These are phyloP conservation scores for Drosophila bocqueti DNA, from an alignment of 1,140 invertebrate species.

Conservation along the genomic window DNA sequence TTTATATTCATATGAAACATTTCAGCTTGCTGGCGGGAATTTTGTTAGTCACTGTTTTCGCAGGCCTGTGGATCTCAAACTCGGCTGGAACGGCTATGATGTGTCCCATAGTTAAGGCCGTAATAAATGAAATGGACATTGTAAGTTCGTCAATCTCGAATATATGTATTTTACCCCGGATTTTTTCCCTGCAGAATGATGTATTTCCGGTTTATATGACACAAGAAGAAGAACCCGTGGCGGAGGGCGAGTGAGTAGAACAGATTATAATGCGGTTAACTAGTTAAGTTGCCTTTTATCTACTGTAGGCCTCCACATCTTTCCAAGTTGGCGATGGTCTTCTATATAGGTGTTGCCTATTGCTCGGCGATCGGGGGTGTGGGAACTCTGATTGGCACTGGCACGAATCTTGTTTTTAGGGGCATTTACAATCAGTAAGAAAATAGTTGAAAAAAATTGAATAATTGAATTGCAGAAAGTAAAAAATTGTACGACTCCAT, in stretches of 20 bases:
- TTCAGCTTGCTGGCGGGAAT: constrained; percentile 89
- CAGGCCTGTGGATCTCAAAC: constrained; percentile 94
- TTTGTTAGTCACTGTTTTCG: constrained; percentile 90
- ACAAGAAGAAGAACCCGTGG: constrained; percentile 44
- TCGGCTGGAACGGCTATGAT: constrained; percentile 93
- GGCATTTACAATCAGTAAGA: constrained; percentile 89
- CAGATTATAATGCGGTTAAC: background rate
- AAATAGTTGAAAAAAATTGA: background rate
- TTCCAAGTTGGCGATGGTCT: constrained; percentile 88
- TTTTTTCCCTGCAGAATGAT: constrained; percentile 31
- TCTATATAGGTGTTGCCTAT: constrained; percentile 92
- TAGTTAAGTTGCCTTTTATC: background rate
- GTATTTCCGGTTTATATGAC: constrained; percentile 56
- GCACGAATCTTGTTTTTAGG: constrained; percentile 94
- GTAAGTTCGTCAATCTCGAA: constrained; percentile 77
- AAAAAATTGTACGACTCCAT: no score
- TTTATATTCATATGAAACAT: background rate
- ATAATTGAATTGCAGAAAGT: background rate
- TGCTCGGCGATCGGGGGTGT: constrained; percentile 92
- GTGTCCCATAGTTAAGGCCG: constrained; percentile 92
- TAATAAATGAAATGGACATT: constrained; percentile 89
- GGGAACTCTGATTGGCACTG: constrained; percentile 94
- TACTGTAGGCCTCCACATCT: constrained; percentile 85
- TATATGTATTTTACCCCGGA: background rate
- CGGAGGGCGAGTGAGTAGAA: constrained; percentile 58